A percentile compares a stretch with the other conserved stretches of the same genome.
Conservation (phyloP, 2,797 vertebrate genomes). For the Lacerta viridis region DNA sequence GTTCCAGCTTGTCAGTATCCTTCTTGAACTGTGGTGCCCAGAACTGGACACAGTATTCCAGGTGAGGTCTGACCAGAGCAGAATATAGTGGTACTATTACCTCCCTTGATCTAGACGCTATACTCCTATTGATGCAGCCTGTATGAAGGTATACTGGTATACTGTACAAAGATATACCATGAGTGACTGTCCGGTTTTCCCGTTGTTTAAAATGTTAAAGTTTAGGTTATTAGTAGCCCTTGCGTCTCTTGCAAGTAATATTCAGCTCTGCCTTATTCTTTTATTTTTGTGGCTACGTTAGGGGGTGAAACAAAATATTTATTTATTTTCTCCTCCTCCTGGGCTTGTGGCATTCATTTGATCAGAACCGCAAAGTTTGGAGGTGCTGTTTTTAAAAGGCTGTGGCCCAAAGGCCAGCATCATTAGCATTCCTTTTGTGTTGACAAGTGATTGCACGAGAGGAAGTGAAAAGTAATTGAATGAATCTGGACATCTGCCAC, state of each 20-base stretch:
- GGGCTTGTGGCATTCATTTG: slow-evolving; percentile 66
- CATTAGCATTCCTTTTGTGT: slow-evolving; percentile 60
- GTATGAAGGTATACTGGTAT: too few species aligned
- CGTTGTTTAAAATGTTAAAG: not conserved
- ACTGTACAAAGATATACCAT: not conserved
- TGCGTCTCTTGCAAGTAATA: slow-evolving; percentile 63
- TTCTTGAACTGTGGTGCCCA: too few species aligned
- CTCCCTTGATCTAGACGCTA: too few species aligned
- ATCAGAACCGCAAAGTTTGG: slow-evolving; percentile 56
- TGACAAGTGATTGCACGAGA: slow-evolving; percentile 59
- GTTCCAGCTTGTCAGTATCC: too few species aligned
- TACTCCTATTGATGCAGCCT: too few species aligned
- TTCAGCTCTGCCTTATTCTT: slow-evolving; percentile 58
- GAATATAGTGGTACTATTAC: too few species aligned
- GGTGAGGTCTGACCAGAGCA: too few species aligned
- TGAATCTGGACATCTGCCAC: slow-evolving; percentile 61
- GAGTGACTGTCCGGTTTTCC: slow-evolving; percentile 53
- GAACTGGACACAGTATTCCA: too few species aligned
- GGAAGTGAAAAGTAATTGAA: slow-evolving; percentile 46
- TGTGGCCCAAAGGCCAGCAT: slow-evolving; percentile 51
- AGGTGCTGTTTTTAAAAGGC: slow-evolving; percentile 30
- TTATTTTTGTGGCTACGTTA: slow-evolving; percentile 46
- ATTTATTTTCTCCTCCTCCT: slow-evolving; percentile 57
- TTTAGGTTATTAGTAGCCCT: slow-evolving; percentile 8
- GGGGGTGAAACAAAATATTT: slow-evolving; percentile 66